Conservation (phyloP, 2,113 vertebrate species). For the Haplochromis burtoni region DNA sequence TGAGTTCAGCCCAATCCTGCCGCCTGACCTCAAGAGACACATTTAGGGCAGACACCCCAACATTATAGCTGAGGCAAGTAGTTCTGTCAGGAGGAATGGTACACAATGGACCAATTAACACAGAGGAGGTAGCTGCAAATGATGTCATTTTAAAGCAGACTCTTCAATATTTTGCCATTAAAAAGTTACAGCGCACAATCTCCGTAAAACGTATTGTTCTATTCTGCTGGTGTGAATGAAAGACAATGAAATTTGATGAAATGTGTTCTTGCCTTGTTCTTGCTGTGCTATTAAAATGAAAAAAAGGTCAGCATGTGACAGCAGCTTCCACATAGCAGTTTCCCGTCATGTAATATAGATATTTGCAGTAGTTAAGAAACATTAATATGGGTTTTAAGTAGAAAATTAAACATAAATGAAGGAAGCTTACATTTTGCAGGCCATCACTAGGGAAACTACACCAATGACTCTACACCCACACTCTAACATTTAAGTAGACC, state of each 20-base stretch:
- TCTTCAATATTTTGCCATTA: background rate
- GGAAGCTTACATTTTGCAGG: background rate
- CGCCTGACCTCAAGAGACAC: background rate
- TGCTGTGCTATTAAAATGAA: background rate
- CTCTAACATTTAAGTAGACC: background rate
- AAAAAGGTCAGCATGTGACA: background rate
- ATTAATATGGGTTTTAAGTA: background rate
- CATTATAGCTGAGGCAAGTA: background rate
- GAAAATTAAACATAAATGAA: background rate
- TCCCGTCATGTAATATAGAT: accelerated
- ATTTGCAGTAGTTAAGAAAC: background rate
- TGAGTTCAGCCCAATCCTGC: background rate
- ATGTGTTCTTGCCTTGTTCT: background rate
- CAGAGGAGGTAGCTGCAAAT: background rate
- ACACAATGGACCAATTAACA: background rate
- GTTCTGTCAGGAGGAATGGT: background rate
- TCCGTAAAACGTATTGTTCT: accelerated
- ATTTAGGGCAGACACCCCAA: background rate
- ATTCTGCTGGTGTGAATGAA: background rate
- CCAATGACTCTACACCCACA: background rate
- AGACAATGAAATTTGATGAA: background rate
- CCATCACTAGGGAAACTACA: background rate
- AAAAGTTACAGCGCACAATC: background rate
- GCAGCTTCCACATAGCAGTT: background rate
- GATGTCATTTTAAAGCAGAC: background rate